Conservation (phyloP, 2,113 vertebrate genomes). For the Epinephelus cyanopodus region DNA sequence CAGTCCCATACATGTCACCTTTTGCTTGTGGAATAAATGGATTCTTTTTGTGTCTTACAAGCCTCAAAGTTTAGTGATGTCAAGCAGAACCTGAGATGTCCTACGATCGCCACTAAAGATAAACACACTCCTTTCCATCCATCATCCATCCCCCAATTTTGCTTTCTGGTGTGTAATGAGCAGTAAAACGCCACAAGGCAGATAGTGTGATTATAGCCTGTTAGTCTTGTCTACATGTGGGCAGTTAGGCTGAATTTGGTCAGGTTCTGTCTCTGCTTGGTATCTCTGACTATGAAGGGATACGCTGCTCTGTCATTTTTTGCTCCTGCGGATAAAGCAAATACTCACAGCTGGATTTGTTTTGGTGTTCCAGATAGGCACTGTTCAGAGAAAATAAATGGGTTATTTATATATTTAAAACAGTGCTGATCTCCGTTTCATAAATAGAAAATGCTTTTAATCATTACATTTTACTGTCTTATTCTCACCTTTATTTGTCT, state of each 20-base stretch:
- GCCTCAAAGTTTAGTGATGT: constrained; percentile 4
- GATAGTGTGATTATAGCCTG: neutral
- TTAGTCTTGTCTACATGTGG: neutral
- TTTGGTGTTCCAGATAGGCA: constrained; percentile 26
- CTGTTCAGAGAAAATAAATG: neutral
- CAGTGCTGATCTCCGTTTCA: constrained; percentile 20
- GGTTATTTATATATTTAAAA: constrained; percentile 5
- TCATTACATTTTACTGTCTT: neutral
- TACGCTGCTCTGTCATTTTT: neutral
- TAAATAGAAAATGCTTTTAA: constrained; percentile 5
- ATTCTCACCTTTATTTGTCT: neutral
- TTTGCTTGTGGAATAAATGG: neutral
- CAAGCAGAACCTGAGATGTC: neutral
- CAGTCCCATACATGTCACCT: neutral
- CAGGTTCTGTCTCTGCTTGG: neutral
- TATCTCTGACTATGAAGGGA: constrained; percentile 10
- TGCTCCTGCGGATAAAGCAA: constrained; percentile 29
- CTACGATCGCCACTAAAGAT: neutral
- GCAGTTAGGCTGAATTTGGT: constrained; percentile 10
- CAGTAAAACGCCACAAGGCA: neutral
- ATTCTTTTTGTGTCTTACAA: neutral
- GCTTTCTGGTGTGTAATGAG: constrained; percentile 9
- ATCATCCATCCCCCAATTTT: neutral
- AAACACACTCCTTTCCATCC: neutral
- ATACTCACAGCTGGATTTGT: constrained; percentile 38